Conservation (phyloP, 2,113 vertebrate species). For the Phalacrocorax aristotelis region DNA sequence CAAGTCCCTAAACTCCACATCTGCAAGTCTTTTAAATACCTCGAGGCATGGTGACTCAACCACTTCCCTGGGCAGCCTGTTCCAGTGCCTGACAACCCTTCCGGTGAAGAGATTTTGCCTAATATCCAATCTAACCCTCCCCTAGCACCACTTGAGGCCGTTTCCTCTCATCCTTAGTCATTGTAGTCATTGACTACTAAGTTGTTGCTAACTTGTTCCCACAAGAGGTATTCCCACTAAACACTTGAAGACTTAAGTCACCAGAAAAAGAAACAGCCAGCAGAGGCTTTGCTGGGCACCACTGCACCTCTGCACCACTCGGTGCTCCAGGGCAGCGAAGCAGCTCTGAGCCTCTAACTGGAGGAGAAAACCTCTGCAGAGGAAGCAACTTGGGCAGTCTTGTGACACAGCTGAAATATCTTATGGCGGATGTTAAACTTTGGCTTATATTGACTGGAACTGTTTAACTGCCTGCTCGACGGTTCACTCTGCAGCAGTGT, state of each 20-base stretch:
- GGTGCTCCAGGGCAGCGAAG: background rate
- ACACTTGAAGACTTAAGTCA: background rate
- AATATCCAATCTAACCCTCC: background rate
- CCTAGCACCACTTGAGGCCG: background rate
- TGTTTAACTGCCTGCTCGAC: background rate
- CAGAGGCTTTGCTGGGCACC: background rate
- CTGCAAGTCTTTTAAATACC: background rate
- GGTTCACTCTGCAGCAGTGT: background rate
- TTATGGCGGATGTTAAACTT: background rate
- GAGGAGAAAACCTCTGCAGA: background rate
- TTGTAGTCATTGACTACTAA: background rate
- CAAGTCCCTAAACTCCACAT: background rate
- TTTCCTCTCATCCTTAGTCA: background rate
- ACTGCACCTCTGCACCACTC: background rate
- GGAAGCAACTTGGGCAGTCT: background rate
- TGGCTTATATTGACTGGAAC: background rate
- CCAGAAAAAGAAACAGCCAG: background rate
- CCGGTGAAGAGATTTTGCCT: background rate
- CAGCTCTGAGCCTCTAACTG: background rate
- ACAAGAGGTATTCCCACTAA: background rate
- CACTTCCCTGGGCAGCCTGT: background rate
- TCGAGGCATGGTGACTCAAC: background rate
- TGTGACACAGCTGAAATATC: constrained; percentile 17
- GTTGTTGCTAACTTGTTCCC: background rate
- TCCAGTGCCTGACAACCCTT: background rate